Evolutionary conservation across 2,888 invertebrate genomes (phyloP).

Genomic region (Cyclophora albipunctata): DNA sequence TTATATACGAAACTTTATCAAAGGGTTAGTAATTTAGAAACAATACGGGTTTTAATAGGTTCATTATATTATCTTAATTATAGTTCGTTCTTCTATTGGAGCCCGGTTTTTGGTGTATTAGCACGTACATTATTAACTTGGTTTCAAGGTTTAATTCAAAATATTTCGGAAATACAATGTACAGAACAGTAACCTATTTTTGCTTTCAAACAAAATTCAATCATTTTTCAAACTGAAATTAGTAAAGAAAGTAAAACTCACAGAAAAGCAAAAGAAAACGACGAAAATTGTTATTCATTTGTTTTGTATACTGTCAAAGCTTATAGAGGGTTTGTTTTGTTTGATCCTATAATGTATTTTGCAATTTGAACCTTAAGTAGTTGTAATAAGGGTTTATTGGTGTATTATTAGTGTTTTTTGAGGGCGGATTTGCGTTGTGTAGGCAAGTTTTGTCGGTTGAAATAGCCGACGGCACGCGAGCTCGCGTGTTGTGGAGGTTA

Average conservation of each 20-base stretch:
- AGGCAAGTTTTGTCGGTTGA: slow-evolving; percentile 36
- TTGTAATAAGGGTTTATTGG: slow-evolving; percentile 27
- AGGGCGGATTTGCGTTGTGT: slow-evolving; percentile 40
- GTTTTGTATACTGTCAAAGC: too few relatives aligned
- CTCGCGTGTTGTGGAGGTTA: slow-evolving; percentile 44
- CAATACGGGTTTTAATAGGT: slow-evolving; percentile 19
- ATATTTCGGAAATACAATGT: too few relatives aligned
- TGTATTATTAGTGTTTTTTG: slow-evolving; percentile 39
- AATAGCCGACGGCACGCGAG: slow-evolving; percentile 61
- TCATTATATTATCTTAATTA: slow-evolving; percentile 18
- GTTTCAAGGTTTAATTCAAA: too few relatives aligned
- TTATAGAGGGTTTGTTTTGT: too few relatives aligned
- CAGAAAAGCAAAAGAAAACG: too few relatives aligned
- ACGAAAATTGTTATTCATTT: too few relatives aligned
- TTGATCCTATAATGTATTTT: not conserved
- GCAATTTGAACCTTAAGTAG: slow-evolving; percentile 18
- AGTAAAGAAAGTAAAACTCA: too few relatives aligned
- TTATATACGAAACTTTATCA: slow-evolving; percentile 19
- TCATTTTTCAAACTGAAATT: too few relatives aligned
- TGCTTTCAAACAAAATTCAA: too few relatives aligned
- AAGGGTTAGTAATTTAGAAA: slow-evolving; percentile 8
- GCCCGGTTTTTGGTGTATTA: slow-evolving; percentile 3
- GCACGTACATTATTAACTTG: slow-evolving; percentile 8
- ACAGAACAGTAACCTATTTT: too few relatives aligned
- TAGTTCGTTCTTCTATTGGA: slow-evolving; percentile 1